A percentile compares a stretch with the other conserved stretches of the same genome.
Conservation (phyloP, 2,888 invertebrate genomes). For the Lamproptera curius region DNA sequence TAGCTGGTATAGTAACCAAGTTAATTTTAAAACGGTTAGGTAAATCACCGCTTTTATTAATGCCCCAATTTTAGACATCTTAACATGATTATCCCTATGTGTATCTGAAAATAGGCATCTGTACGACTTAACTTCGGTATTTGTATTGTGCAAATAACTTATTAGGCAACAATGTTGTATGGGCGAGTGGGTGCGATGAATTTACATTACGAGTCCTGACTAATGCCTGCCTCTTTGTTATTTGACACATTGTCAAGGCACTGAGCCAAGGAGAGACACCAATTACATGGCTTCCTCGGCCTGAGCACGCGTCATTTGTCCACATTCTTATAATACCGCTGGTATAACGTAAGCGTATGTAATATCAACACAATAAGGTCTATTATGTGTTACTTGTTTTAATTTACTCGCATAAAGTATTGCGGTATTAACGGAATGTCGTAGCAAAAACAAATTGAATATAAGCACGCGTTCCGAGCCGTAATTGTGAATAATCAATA, state of each 20-base stretch:
- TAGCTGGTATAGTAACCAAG: too few relatives aligned
- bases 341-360: neutral
- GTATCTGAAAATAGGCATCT: too few relatives aligned
- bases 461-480: slow-evolving; percentile 10
- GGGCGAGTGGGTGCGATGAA: slow-evolving; percentile 46
- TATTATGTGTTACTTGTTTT: neutral
- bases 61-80: too few relatives aligned
- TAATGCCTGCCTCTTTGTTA: slow-evolving; percentile 51
- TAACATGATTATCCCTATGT: too few relatives aligned
- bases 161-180: slow-evolving; percentile 31
- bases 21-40: too few relatives aligned
- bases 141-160: slow-evolving; percentile 26
- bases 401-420: neutral
- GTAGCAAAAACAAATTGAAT: slow-evolving; percentile 21
- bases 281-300: slow-evolving; percentile 44
- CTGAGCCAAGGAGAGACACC: slow-evolving; percentile 47
- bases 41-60: too few relatives aligned
- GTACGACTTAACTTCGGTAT: too few relatives aligned
- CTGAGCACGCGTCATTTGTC: slow-evolving; percentile 20
- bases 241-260: slow-evolving; percentile 64
- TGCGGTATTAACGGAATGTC: slow-evolving; percentile 15
- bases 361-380: slow-evolving; percentile 1
- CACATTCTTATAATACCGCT: neutral
- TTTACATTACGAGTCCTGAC: slow-evolving; percentile 55
- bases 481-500: slow-evolving; percentile 8